Evolutionary conservation across 1,140 invertebrate species (phyloP).

Genomic region (Aphis craccivora): DNA sequence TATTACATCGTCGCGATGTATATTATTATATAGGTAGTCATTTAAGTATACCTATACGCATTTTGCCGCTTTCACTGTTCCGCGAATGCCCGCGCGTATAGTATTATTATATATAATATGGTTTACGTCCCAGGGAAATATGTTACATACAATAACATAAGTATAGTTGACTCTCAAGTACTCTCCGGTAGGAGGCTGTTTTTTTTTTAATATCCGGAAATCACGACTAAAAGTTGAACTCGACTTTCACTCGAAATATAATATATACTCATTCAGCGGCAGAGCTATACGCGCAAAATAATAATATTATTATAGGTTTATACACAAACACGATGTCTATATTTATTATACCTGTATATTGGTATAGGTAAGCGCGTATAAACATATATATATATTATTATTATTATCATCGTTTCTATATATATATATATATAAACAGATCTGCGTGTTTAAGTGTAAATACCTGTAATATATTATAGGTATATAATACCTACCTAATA

Average conservation of each 20-base stretch:
- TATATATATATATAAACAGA: neutral
- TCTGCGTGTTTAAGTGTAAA: neutral
- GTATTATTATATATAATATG: neutral
- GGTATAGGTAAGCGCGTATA: neutral
- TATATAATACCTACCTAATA: too few species aligned
- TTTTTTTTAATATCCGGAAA: conserved; percentile 49
- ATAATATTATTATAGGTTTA: neutral
- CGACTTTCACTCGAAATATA: conserved; percentile 45
- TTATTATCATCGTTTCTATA: neutral
- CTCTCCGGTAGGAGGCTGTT: conserved; percentile 11
- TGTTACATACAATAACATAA: neutral
- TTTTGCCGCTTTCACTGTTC: conserved; percentile 15
- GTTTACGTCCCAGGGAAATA: conserved; percentile 3
- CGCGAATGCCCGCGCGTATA: neutral
- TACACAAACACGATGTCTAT: neutral
- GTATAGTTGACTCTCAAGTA: conserved; percentile 1
- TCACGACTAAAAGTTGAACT: conserved; percentile 56
- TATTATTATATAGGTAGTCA: neutral
- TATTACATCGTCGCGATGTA: neutral
- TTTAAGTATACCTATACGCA: neutral
- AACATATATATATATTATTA: neutral
- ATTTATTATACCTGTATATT: neutral
- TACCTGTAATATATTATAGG: too few species aligned
- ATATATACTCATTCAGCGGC: neutral
- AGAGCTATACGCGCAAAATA: neutral